Base-by-base conservation (phyloP, 2,888 invertebrate genomes). In the Ormyrus thymus region DNA sequence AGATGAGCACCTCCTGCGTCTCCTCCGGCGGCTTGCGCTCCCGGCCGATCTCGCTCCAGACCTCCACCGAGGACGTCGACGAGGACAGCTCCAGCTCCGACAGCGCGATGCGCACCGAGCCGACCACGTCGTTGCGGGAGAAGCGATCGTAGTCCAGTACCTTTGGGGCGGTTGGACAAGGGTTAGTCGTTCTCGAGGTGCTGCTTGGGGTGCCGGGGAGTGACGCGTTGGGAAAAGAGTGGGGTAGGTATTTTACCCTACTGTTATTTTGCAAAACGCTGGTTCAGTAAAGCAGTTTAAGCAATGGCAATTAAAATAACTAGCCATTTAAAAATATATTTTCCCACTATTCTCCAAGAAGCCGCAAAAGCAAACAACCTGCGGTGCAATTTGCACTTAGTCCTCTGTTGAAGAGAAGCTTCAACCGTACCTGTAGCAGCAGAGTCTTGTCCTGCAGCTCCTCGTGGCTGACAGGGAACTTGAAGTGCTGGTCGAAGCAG, bases 401-500 rank as follows among this genome's bases (percentile, higher is more conserved):
- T 29, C 29, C 29, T 29, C 0, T 29, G 4, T 2, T 4, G 0
- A 29, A 29, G 29, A 29, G 4, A 4, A 4, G 29, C 4, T 29
- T 29, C 29, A 4, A 15, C 48, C 66, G 84, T 83, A 94, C 95
- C 91, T 96, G 95, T n/a, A 95, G 90, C 79, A 95, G 90, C 68
- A 97, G 91, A 45, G 93, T 94, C 89, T 95, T 96, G 78, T 96
- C 95, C 72, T 94, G 93, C 62, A 97, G 91, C 83, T 97, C 97
- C 84, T 97, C 97, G 84, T 96, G 95, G 11, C 97, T 96, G 8
- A 97, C 95, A 0, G 97, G 97, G 88, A 97, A 97, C 91, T 97
- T 97, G 91, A 97, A 97, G 88, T 95, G 95, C 88, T 97, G 96
- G 91, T 97, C 96, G 90, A 97, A 97, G 90, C 95, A 95, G 0